A percentile compares a stretch with the other conserved stretches of the same genome.
These are phyloP conservation scores for Apodemus sylvaticus DNA, from an alignment of 2,113 vertebrate genomes.

Conservation along the genomic window DNA sequence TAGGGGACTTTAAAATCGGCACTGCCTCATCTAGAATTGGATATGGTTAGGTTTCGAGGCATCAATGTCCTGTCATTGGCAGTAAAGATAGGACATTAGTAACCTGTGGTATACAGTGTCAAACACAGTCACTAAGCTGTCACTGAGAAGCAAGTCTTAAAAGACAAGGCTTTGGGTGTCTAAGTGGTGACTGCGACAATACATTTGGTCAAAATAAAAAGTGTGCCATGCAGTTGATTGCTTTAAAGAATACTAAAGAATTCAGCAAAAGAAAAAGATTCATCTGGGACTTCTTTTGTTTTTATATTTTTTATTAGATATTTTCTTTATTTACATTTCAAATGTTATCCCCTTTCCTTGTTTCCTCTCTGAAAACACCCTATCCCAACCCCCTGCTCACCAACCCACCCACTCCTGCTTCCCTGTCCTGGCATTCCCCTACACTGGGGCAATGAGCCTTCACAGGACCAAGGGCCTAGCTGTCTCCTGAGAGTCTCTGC, in stretches of 20 bases:
- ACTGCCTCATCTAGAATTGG: not conserved
- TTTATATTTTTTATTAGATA: too few species aligned
- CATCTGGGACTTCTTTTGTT: too few species aligned
- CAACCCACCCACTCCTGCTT: too few species aligned
- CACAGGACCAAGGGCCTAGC: too few species aligned
- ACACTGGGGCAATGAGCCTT: too few species aligned
- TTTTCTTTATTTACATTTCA: too few species aligned
- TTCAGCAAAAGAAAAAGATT: not conserved
- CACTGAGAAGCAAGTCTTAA: not conserved
- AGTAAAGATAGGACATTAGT: not conserved
- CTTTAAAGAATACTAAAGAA: too few species aligned
- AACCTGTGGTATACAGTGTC: not conserved
- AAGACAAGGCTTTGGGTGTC: not conserved
- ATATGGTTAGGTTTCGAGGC: not conserved
- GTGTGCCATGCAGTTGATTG: not conserved
- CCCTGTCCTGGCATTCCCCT: too few species aligned
- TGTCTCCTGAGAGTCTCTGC: too few species aligned
- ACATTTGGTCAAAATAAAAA: slow-evolving; percentile 5
- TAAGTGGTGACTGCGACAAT: not conserved
- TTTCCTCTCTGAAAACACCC: too few species aligned
- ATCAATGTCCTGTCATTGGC: not conserved
- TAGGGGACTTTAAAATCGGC: not conserved
- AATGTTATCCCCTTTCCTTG: too few species aligned
- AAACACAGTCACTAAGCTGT: not conserved
- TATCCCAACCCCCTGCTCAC: too few species aligned